Evolutionary conservation across 23 tunicate species (phyloP), one percentile per base, ranked within the genome.

Genomic region (Diplosoma virens): DNA sequence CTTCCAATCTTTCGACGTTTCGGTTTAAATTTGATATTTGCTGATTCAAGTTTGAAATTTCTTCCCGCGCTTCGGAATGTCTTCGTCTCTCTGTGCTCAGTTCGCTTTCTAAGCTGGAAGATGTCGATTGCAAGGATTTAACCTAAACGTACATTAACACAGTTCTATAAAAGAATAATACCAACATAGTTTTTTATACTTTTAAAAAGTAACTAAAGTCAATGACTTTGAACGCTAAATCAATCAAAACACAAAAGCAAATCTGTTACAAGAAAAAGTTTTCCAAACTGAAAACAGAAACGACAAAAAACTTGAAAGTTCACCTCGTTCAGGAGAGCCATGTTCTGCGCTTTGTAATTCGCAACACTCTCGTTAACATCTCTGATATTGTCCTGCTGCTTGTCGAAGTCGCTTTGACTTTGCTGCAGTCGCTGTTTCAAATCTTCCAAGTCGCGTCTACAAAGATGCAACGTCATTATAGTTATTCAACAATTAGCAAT

Each of bases 381-480:
- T 46, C 79, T 53, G 7, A 66, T 52, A 1, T 77, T 37, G 17
- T 89, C 96, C 52, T 78, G 78, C 25, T 71, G 77, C 32, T 70
- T 76, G 1, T 71, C n/a, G 30, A 18, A 29, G 36, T 82, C 84
- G 18, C 78, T 84, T 58, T 61, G 66, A 47, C 60, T 58, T 22
- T 25, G 23, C 20, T 72, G 47, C n/a, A 60, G 83, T 25, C 72
- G 77, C 71, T 89, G 88, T 54, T 82, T 82, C 77, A 77, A 71
- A 34, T 89, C 84, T 32, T 89, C 96, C 0, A 89, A 16, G 25
- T 89, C 96, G 11, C 75, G 48, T 36, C 87, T 82, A 46, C n/a
- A 58, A 16, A 45, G 52, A 45, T 45, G 11, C 52, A 9, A 9
- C 16, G 52, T 16, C 16, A 16, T 11, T n/a, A n/a, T n/a, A n/a